Percentiles rank a stretch among this genome's conserved stretches.
Evolutionary conservation across 2,888 invertebrate genomes (phyloP).

Genomic region (Sinohyriopsis cumingii): DNA sequence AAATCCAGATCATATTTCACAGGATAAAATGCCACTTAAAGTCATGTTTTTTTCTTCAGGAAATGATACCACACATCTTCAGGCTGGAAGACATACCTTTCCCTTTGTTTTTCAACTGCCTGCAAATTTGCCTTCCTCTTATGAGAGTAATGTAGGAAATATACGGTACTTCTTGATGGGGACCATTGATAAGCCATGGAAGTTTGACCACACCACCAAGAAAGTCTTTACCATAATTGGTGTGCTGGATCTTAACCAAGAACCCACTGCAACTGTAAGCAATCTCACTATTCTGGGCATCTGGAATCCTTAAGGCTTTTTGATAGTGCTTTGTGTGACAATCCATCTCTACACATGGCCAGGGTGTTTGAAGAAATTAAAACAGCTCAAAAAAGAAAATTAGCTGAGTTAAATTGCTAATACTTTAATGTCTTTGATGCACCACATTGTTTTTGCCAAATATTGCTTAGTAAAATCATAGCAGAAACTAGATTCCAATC

Average conservation of each 20-base stretch:
- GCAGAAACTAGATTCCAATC: too few species aligned
- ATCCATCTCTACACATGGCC: too few species aligned
- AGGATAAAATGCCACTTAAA: not conserved
- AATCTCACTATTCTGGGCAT: not conserved
- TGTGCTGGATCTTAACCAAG: slow-evolving; percentile 83
- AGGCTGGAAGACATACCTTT: slow-evolving; percentile 81
- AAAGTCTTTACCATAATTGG: slow-evolving; percentile 87
- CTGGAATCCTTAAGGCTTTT: too few species aligned
- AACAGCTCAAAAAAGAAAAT: too few species aligned
- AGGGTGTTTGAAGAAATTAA: too few species aligned
- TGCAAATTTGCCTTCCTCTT: slow-evolving; percentile 66
- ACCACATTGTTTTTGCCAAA: too few species aligned
- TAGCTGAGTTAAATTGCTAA: too few species aligned
- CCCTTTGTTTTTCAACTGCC: slow-evolving; percentile 86
- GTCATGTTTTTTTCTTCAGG: slow-evolving; percentile 6
- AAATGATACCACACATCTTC: slow-evolving; percentile 73
- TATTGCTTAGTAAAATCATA: too few species aligned
- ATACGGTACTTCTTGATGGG: slow-evolving; percentile 89
- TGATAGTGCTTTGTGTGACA: too few species aligned
- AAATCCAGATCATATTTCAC: not conserved
- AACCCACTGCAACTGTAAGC: slow-evolving; percentile 48
- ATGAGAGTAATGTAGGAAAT: slow-evolving; percentile 55
- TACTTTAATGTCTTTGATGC: too few species aligned
- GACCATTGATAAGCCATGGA: slow-evolving; percentile 85
- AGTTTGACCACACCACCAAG: slow-evolving; percentile 87